Conservation (phyloP, 2,888 invertebrate species). For the Alitta virens region DNA sequence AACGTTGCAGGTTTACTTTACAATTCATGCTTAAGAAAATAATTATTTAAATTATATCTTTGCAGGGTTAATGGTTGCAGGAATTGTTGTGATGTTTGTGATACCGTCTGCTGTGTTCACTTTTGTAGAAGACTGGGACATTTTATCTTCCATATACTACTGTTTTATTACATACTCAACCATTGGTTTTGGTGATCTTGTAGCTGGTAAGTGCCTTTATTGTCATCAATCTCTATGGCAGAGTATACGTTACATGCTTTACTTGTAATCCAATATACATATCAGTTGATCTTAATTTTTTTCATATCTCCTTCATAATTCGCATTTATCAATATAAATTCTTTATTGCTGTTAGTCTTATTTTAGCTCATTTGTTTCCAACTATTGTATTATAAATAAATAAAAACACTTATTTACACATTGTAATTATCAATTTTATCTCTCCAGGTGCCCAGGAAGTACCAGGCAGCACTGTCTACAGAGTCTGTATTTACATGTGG, state of each 20-base stretch:
- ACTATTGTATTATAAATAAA: too few relatives aligned
- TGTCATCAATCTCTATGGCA: too few relatives aligned
- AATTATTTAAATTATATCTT: conserved; percentile 1
- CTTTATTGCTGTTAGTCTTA: too few relatives aligned
- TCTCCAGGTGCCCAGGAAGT: conserved; percentile 22
- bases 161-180: conserved; percentile 15
- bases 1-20: too few relatives aligned
- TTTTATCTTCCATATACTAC: conserved; percentile 40
- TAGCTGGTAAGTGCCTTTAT: conserved; percentile 39
- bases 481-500: conserved; percentile 44
- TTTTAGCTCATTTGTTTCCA: too few relatives aligned
- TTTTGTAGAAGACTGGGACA: conserved; percentile 41
- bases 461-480: conserved; percentile 32
- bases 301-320: too few relatives aligned
- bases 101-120: conserved; percentile 37
- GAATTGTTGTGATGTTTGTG: conserved; percentile 36
- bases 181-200: conserved; percentile 15
- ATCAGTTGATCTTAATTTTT: too few relatives aligned
- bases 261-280: too few relatives aligned
- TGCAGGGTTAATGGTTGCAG: conserved; percentile 17
- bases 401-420: too few relatives aligned
- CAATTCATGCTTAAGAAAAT: too few relatives aligned
- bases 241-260: too few relatives aligned
- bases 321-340: too few relatives aligned
- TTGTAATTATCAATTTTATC: conserved; percentile 31